These are phyloP conservation scores for Atractosteus spatula DNA, from an alignment of 2,113 vertebrate genomes.

Conservation along the genomic window DNA sequence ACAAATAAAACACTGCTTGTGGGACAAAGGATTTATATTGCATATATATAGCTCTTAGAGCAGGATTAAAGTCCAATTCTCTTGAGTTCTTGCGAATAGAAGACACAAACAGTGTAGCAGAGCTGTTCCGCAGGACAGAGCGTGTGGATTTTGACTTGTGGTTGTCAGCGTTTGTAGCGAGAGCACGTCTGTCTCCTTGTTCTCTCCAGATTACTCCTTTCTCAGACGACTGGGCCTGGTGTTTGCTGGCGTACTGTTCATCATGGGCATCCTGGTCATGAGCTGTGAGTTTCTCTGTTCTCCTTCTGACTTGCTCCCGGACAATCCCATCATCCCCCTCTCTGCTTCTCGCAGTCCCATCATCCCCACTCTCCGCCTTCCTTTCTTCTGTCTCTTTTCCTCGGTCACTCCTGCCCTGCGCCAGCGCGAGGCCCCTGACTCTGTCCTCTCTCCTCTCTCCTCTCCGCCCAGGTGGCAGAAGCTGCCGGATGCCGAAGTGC, in stretches of 20 bases:
- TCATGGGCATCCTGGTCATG: constrained; percentile 60
- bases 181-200: background rate
- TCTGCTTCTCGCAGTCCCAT: background rate
- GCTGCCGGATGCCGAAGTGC: constrained; percentile 41
- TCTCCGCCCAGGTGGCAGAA: constrained; percentile 41
- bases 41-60: too few species aligned
- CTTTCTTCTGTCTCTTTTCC: background rate
- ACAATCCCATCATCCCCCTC: background rate
- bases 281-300: constrained; percentile 50
- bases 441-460: background rate
- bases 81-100: too few species aligned
- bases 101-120: too few species aligned
- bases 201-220: constrained; percentile 45
- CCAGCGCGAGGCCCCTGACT: background rate
- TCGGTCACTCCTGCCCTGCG: background rate
- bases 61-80: too few species aligned
- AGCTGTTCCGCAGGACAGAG: too few species aligned
- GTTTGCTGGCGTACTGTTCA: constrained; percentile 56
- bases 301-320: background rate
- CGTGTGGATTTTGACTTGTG: too few species aligned
- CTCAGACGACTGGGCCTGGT: constrained; percentile 47
- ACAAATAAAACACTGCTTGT: too few species aligned
- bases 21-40: too few species aligned
- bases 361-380: background rate
- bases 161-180: too few species aligned